Base-by-base conservation (phyloP, 2,888 invertebrate species). In the Oithona nana region DNA sequence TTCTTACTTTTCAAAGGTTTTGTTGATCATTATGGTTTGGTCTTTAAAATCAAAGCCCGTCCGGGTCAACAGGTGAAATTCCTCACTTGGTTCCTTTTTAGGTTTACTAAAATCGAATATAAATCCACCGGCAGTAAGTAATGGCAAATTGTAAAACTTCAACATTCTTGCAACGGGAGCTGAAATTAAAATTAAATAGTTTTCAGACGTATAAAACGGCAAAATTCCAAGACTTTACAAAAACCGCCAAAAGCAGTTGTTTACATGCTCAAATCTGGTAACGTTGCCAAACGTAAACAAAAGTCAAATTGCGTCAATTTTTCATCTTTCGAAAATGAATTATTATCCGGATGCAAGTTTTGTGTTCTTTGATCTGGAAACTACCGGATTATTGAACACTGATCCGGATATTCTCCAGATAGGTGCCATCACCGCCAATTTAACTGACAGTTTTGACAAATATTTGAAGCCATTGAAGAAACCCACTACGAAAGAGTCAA, bases 91-190 rank as follows among this genome's bases (percentile, higher is more conserved):
- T 1, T 75, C 75, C 1, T 78, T 81, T 71, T 88, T 88, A 22
- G 79, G 77, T 61, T 77, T 75, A 29, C 82, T 81, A 71, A 88
- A 89, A 73, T 88, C 88, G 68, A 78, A 82, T 0, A 84, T 83
- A 64, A 86, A 81, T 0, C 85, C 89, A 0, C 87, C 88, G 0
- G 86, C 83, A 0, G 88, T 85, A 60, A 90, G 76, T 16, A 88
- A 73, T 0, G 89, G 88, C 0, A 80, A 81, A 8, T 72, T 69
- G 71, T 74, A 75, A 71, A 84, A 87, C 73, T 86, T 87, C 28
- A 82, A 79, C 65, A 86, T 81, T 51, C 89, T 78, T 11, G 83
- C 86, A 28, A 87, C 84, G 4, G 83, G 83, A 20, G 89, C 89
- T 88, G 76, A 56, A 76, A 77, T 69, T 26, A n/a, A 68, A 63